A percentile compares a stretch with the other conserved stretches of the same genome.
These are phyloP conservation scores for Lucilia sericata DNA, from an alignment of 1,140 invertebrate genomes.

Conservation along the genomic window DNA sequence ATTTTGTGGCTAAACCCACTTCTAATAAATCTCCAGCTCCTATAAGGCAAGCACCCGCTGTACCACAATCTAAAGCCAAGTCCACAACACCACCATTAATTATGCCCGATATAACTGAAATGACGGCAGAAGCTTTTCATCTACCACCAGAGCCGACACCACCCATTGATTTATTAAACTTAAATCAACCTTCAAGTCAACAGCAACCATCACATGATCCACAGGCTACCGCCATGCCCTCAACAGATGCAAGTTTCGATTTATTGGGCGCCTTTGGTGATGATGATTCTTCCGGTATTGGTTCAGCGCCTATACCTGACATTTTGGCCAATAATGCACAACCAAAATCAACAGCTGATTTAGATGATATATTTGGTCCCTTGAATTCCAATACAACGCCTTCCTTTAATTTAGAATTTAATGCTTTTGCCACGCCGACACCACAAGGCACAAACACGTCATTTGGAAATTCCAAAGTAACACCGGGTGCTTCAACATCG, in stretches of 20 bases:
- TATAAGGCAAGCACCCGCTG: background rate
- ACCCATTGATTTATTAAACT: conserved; percentile 70
- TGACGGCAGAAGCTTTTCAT: conserved; percentile 51
- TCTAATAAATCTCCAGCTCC: background rate
- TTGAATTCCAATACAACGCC: conserved; percentile 48
- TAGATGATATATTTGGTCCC: conserved; percentile 65
- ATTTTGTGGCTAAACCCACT: conserved; percentile 71
- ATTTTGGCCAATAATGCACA: conserved; percentile 54
- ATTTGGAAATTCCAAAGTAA: conserved; percentile 7
- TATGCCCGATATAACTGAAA: conserved; percentile 63
- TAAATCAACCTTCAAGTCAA: conserved; percentile 65
- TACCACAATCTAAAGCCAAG: conserved; percentile 39
- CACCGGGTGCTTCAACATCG: conserved; percentile 16
- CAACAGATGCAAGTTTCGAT: conserved; percentile 72
- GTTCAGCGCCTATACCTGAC: conserved; percentile 62
- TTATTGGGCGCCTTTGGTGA: conserved; percentile 73
- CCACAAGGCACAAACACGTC: background rate
- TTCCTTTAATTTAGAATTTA: conserved; percentile 50
- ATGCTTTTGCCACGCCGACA: conserved; percentile 41
- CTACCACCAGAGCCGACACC: conserved; percentile 60
- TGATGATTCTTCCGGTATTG: conserved; percentile 62
- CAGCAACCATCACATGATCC: conserved; percentile 49
- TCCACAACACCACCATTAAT: conserved; percentile 56
- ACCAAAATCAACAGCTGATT: conserved; percentile 57
- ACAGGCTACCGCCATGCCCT: conserved; percentile 65